Evolutionary conservation across 2,888 invertebrate genomes (phyloP), one percentile per base, ranked within the genome.

Genomic region (Vesta saturnalis): DNA sequence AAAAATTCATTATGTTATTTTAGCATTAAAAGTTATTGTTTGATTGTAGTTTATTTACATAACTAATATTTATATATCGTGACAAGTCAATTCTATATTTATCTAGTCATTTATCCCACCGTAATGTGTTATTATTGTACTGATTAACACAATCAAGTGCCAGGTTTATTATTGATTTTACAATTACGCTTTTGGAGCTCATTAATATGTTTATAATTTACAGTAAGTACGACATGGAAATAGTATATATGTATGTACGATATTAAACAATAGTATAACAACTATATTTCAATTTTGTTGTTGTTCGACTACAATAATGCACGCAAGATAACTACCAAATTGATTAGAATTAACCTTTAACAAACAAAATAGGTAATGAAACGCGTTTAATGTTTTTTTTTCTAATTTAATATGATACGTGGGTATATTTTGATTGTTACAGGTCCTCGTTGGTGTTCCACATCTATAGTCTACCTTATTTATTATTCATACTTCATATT

Each of bases 131-230:
- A 52, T 52, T 52, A 19, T 18, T 52, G 8, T 52, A 3, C 52
- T 52, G 18, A 52, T 52, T 52, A 52, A 52, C 19, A 52, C 52
- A 52, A n/a, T 52, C 52, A 19, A 52, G 52, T 52, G 19, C 19
- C 12, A 52, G n/a, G 21, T 19, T 19, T 52, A 19, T 12, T n/a
- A 52, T 52, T 52, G 52, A 52, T 52, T 52, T 52, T 52, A 19
- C 52, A 49, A 6, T 49, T 49, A 49, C 18, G 49, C 14, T 49
- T 49, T 15, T 1, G 19, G 16, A 15, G 12, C 19, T 49, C 19
- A 49, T 49, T 49, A 18, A 49, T 18, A 49, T 15, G 19, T 49
- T 49, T 3, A 49, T 49, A 15, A 39, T 39, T 39, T 39, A 39
- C n/a, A n/a, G 39, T 39, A n/a, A n/a, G 39, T n/a, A 10, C 39